Conservation (phyloP, 2,797 vertebrate species). For the Halcyon leucocephala region DNA sequence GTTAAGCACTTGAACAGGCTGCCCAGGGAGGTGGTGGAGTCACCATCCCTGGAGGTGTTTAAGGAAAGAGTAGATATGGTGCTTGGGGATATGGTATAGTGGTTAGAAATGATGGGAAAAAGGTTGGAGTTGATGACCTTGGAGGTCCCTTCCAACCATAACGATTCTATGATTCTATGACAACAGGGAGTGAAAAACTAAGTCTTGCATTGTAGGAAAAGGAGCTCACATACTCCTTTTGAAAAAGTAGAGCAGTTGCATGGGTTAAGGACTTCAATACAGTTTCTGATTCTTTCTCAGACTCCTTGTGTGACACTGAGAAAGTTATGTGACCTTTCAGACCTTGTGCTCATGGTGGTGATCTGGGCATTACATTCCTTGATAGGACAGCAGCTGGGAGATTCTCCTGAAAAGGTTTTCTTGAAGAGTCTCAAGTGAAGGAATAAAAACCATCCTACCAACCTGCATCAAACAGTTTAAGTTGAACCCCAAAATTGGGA, state of each 20-base stretch:
- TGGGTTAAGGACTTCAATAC: neutral
- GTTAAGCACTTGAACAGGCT: too few relatives aligned
- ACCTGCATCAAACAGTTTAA: neutral
- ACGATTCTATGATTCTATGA: too few relatives aligned
- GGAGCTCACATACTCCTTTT: neutral
- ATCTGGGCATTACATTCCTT: neutral
- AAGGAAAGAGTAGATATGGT: too few relatives aligned
- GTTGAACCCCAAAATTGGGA: neutral
- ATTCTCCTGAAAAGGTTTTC: neutral
- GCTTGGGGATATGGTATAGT: too few relatives aligned
- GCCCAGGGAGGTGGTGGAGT: too few relatives aligned
- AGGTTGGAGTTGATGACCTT: too few relatives aligned
- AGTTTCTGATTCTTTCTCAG: neutral
- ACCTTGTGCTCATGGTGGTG: rapidly evolving
- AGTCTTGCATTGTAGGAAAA: neutral
- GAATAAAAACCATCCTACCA: neutral
- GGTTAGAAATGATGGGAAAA: too few relatives aligned
- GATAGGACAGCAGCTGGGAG: neutral
- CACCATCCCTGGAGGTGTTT: too few relatives aligned
- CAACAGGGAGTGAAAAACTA: neutral
- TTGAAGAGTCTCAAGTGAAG: neutral
- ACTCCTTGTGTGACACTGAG: neutral
- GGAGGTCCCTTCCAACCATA: too few relatives aligned
- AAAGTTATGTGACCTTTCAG: neutral
- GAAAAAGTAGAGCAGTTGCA: neutral